phyloP scores from a whole-genome alignment of 2,797 vertebrate species.

The Octomys mimax region DNA sequence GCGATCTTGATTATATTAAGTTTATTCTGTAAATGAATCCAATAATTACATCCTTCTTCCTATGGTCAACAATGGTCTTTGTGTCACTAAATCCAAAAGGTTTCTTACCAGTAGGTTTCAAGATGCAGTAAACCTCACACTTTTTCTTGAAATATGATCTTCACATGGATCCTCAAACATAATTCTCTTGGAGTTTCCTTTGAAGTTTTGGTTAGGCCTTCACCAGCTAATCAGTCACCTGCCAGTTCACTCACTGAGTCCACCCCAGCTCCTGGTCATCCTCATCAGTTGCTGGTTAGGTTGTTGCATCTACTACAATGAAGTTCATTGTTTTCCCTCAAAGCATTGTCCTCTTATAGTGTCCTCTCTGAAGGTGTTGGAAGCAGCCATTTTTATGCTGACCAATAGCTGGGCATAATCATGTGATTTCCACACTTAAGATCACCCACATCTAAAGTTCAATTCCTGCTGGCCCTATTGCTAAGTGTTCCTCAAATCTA shows the following conservation, averaged over 20 bases:
- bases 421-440: not conserved
- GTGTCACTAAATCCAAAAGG: not conserved
- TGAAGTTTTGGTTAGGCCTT: not conserved
- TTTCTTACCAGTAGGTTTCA: not conserved
- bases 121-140: not conserved
- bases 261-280: not conserved
- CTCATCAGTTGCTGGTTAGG: not conserved
- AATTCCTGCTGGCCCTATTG: not conserved
- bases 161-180: not conserved
- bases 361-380: not conserved
- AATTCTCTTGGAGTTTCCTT: not conserved
- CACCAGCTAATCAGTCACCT: not conserved
- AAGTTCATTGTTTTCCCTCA: not conserved
- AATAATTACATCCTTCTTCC: not conserved
- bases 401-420: not conserved
- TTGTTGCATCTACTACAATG: not conserved
- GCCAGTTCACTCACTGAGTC: not conserved
- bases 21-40: not conserved
- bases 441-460: not conserved
- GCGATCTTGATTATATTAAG: not conserved
- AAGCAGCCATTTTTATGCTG: not conserved
- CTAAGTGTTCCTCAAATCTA: not conserved
- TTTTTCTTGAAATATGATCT: conserved; percentile 3
- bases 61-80: not conserved
- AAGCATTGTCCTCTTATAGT: not conserved